phyloP scores from a whole-genome alignment of 2,797 vertebrate genomes.

The Brachymystax lenok region DNA sequence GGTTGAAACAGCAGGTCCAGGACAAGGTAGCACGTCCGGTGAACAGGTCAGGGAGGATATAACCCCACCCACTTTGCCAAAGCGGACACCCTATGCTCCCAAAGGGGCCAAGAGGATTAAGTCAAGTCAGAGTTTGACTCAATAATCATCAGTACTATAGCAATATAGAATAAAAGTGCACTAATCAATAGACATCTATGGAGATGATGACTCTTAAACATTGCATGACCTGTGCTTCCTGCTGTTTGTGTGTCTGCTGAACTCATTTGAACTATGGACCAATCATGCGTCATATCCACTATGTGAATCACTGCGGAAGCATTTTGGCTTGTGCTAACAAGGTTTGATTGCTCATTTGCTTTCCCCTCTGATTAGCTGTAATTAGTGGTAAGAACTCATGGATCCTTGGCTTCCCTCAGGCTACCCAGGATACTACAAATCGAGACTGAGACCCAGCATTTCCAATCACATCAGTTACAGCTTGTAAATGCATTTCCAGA shows the following conservation, averaged over 20 bases:
- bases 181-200: neutral
- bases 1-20: too few relatives aligned
- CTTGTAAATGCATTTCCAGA: neutral
- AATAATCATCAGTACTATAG: neutral
- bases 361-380: slow-evolving; percentile 18
- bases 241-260: neutral
- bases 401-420: slow-evolving; percentile 10
- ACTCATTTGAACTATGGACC: neutral
- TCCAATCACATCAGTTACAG: neutral
- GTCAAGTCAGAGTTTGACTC: neutral
- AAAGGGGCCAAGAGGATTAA: neutral
- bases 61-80: too few relatives aligned
- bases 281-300: neutral
- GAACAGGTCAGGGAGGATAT: too few relatives aligned
- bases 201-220: neutral
- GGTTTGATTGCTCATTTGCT: slow-evolving; percentile 39
- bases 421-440: neutral
- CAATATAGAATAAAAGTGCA: neutral
- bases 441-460: neutral
- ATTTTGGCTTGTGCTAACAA: slow-evolving; percentile 21
- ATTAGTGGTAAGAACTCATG: slow-evolving; percentile 37
- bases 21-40: too few relatives aligned
- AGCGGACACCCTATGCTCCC: neutral
- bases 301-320: neutral
- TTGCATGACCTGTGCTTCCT: neutral